phyloP scores from a whole-genome alignment of 2,888 invertebrate species.

The Brachypalpus laphriformis region DNA sequence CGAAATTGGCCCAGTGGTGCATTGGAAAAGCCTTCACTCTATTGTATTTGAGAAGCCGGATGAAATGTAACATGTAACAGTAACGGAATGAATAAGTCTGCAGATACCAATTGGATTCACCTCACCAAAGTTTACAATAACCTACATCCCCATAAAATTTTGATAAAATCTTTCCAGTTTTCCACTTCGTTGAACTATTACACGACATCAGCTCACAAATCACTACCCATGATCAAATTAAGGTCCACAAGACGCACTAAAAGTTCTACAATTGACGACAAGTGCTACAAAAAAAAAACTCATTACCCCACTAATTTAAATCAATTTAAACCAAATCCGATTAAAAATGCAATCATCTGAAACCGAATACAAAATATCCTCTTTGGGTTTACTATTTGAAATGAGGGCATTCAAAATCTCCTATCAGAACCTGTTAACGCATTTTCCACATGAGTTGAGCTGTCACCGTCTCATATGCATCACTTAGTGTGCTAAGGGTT shows the following conservation, averaged over 20 bases:
- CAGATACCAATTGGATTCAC: too few species aligned
- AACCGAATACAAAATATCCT: conserved; percentile 66
- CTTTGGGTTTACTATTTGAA: conserved; percentile 9
- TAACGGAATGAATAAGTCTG: too few species aligned
- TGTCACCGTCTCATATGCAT: conserved; percentile 60
- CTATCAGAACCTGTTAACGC: conserved; percentile 68
- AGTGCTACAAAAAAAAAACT: conserved; percentile 24
- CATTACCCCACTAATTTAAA: conserved; percentile 71
- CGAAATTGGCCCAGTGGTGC: too few species aligned
- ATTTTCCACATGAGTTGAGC: conserved; percentile 70
- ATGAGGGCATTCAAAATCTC: conserved; percentile 25
- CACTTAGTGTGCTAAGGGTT: conserved; percentile 46
- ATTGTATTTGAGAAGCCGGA: too few species aligned
- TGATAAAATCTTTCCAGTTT: neutral
- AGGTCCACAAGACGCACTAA: conserved; percentile 3
- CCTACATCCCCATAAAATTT: too few species aligned
- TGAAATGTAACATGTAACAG: too few species aligned
- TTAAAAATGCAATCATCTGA: conserved; percentile 73
- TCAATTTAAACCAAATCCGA: conserved; percentile 73
- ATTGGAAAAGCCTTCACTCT: too few species aligned
- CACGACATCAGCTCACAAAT: conserved; percentile 18
- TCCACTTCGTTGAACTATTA: conserved; percentile 15
- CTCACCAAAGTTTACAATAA: too few species aligned
- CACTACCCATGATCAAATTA: conserved; percentile 28
- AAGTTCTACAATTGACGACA: conserved; percentile 30